A percentile compares a stretch with the other conserved stretches of the same genome.
These are phyloP conservation scores for Limnephilus marmoratus DNA, from an alignment of 2,888 invertebrate species.

Conservation along the genomic window DNA sequence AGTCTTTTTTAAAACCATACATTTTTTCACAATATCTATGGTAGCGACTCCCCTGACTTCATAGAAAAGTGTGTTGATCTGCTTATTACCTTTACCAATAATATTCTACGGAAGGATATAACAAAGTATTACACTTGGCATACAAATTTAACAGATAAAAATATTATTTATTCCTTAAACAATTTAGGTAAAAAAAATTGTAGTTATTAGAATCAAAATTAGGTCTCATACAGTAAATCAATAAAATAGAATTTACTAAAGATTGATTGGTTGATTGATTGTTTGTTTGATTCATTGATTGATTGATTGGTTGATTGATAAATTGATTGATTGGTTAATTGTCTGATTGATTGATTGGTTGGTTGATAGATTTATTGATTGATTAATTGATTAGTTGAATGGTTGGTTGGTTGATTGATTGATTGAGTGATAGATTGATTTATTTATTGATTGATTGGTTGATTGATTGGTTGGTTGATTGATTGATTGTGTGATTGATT, in stretches of 20 bases:
- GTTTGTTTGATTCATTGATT: not conserved
- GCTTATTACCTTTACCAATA: not conserved
- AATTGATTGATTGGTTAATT: not conserved
- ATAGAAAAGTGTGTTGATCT: not conserved
- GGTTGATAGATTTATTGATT: not conserved
- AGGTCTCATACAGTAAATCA: not conserved
- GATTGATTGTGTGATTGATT: not conserved
- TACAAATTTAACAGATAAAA: too few relatives aligned
- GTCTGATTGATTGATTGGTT: not conserved
- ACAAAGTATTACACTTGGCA: not conserved
- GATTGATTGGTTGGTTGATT: not conserved
- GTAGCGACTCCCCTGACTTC: not conserved
- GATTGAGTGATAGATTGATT: not conserved
- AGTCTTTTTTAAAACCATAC: not conserved
- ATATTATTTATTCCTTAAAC: too few relatives aligned
- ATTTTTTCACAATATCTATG: not conserved
- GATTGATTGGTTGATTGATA: not conserved
- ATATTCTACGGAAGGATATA: not conserved
- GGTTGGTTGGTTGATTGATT: not conserved
- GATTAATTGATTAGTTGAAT: conserved; percentile 6
- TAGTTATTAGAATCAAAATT: not conserved
- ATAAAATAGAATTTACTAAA: not conserved
- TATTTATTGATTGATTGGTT: not conserved
- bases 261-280: too few relatives aligned
- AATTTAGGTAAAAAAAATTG: not conserved